Base-by-base conservation (phyloP, 2,113 vertebrate genomes). In the Rissa tridactyla region DNA sequence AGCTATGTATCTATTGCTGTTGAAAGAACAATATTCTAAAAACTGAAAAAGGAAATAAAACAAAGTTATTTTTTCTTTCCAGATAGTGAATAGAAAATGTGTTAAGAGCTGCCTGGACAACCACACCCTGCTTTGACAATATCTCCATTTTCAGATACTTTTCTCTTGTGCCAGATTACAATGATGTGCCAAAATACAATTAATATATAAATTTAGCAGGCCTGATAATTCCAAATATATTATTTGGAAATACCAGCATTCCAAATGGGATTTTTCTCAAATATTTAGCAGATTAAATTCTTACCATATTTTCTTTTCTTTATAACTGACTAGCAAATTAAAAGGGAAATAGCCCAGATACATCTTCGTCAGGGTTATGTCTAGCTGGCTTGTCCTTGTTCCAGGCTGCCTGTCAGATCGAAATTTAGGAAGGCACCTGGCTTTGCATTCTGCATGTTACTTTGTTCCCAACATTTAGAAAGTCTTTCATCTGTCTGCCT, bases 321-420 rank as follows among this genome's bases (percentile, higher is more conserved):
- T 65, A 5, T 69, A 61, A 29, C 19, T 46, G 42, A 42, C 25
- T 54, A 66, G 16, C 23, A 70, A n/a, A 38, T 61, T 65, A 27
- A 70, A 83, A 83, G 34, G 2, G 23, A 71, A 68, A 51, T 86
- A 44, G 2, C 17, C 73, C 5, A 40, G 16, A 32, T 73, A 30
- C 2, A 0, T 57, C 5, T 73, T 11, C 0, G 0, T 77, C 30
- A 58, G 27, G 9, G 25, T 55, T 69, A 30, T 27, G 3, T 49
- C 20, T 80, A 17, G 5, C 20, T 85, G 66, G 6, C 42, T 75
- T 68, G 21, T 55, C 16, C 10, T 62, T 60, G 11, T 75, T 91
- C 82, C 26, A 64, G 29, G 20, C 34, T 92, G 20, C 16, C 9
- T n/a, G 11, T 69, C n/a, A 76, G 34, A 7, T 52, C 16, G 29